Percentiles rank a stretch among this genome's conserved stretches.
Evolutionary conservation across 2,113 vertebrate species (phyloP).

Genomic region (Willisornis vidua): DNA sequence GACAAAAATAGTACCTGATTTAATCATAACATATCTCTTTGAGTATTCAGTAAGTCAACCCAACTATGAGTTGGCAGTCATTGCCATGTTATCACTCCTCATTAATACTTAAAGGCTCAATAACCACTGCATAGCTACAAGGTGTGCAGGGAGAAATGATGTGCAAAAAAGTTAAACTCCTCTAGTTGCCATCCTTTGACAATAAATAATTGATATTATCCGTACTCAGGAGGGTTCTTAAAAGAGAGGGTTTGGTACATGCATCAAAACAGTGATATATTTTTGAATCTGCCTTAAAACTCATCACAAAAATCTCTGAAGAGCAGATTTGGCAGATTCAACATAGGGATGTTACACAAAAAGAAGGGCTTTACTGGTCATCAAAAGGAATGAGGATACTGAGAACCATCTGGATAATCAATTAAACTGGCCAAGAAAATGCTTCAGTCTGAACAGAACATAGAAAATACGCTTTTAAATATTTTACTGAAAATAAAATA

Average conservation of each 20-base stretch:
- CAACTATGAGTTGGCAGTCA: neutral
- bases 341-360: neutral
- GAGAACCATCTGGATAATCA: neutral
- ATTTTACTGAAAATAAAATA: neutral
- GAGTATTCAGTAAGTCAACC: neutral
- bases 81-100: neutral
- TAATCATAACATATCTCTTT: neutral
- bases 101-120: neutral
- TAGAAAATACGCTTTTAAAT: neutral
- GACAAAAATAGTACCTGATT: neutral
- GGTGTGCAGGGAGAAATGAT: neutral
- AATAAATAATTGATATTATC: neutral
- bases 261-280: neutral
- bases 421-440: constrained; percentile 1
- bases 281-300: neutral
- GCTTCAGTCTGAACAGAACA: neutral
- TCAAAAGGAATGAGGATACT: neutral
- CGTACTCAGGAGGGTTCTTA: neutral
- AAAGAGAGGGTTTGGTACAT: neutral
- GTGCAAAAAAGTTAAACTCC: neutral
- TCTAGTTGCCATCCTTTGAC: neutral
- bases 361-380: neutral
- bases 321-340: neutral
- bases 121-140: neutral
- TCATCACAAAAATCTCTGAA: neutral